Evolutionary conservation across 1,140 invertebrate species (phyloP), one percentile per base, ranked within the genome.

Genomic region (Aphelinus atriplicis): DNA sequence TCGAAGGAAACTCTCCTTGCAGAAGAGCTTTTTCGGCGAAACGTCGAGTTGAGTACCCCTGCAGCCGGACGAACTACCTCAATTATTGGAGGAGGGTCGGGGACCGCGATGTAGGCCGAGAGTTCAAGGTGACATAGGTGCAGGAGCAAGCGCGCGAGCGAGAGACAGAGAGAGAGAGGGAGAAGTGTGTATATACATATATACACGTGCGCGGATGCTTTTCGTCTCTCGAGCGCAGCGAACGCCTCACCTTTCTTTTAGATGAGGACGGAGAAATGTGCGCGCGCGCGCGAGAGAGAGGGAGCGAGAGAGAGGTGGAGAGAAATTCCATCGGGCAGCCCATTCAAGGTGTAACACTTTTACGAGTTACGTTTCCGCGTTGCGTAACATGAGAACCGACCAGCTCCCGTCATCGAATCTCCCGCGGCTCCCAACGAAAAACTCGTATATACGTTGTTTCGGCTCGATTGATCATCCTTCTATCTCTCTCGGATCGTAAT

Each of bases 351-450:
- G 72, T 74, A 74, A 75, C 74, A 76, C 74, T 71, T 75, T 75
- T 75, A 75, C 66, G 51, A 75, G 74, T 76, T 76, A 76, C 74
- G 74, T 71, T 71, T 76, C 68, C 67, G 74, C 68, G 68, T 76
- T 76, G 74, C 74, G 74, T 71, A 76, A 76, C 53, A 45, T 53
- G 57, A 67, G 68, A 75, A 58, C 55, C 46, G 64, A 63, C 55
- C 26, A 70, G 63, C 45, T 48, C 65, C 55, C 65, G 42, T 72
- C 55, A 72, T 70, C 57, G 68, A 70, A 70, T 70, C 47, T 70
- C 47, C 51, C 48, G 6, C 46, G 9, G 58, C 65, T 71, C 51
- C 47, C 43, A 55, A 26, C 55, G 45, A 45, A 66, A 66, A 66
- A 66, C 26, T 10, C 1, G 6, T 46, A n/a, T 6, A 47, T 26